Base-by-base conservation (phyloP, 2,113 vertebrate species). In the Macheiramphus alcinus region DNA sequence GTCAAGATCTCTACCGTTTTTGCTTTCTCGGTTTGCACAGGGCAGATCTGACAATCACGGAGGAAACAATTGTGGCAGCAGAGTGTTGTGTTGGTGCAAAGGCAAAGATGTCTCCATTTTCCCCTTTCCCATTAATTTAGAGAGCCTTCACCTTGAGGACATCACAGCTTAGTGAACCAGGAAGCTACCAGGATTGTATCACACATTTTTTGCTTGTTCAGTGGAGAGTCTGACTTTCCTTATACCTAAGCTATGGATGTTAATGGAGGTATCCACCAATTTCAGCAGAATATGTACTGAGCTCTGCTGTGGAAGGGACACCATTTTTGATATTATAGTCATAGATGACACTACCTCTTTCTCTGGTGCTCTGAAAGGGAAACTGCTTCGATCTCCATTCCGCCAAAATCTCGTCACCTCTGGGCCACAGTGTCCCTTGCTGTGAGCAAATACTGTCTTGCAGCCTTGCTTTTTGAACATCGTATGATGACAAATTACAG, bases 281-380 rank as follows among this genome's bases (percentile, higher is more conserved):
- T 58, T 38, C 45, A 58, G 16, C 2, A 40, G 5, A 26, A 27
- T 34, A 36, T 2, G 0, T 34, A 16, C 8, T 8, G 16, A 10
- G 4, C 4, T 84, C 17, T 84, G 13, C 8, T 63, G 22, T 31
- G 20, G 29, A 55, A 90, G 7, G 3, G 16, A 5, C 7, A 36
- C 19, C 1, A 4, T n/a, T 86, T 93, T 62, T 53, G 16, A 10
- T 25, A 21, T 47, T 68, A 88, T 36, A 62, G 25, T 55, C 13
- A 23, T 27, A 66, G 80, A 42, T 36, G 27, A 52, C n/a, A 31
- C 7, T 34, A 13, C 36, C 16, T 86, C 7, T 36, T 76, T 56
- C 6, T 42, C 16, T 40, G 29, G 12, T 58, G 25, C 13, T 86
- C 59, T 92, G n/a, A 62, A 90, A 78, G 9, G 32, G 23, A 86